Percentiles rank a stretch among this genome's conserved stretches.
Evolutionary conservation across 2,888 invertebrate genomes (phyloP).

Genomic region (Ephialtes manifestator): DNA sequence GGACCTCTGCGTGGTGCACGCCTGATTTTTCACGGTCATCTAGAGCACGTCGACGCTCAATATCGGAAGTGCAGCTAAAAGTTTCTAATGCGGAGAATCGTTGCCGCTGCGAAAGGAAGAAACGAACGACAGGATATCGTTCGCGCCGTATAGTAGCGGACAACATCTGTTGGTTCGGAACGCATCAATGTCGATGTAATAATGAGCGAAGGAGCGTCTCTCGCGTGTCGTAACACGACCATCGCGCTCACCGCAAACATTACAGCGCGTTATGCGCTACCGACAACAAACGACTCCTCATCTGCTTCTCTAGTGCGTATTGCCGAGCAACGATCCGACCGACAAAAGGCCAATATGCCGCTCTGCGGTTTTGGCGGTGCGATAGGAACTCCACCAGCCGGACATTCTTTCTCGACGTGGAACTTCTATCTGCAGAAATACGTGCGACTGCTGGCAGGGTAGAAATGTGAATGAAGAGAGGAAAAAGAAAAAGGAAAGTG

Average conservation of each 20-base stretch:
- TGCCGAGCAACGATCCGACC: slow-evolving; percentile 69
- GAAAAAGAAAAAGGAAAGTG: slow-evolving; percentile 18
- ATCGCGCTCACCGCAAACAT: slow-evolving; percentile 38
- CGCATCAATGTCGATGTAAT: slow-evolving; percentile 28
- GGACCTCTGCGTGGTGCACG: neutral
- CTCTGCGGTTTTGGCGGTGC: slow-evolving; percentile 82
- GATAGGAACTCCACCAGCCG: slow-evolving; percentile 62
- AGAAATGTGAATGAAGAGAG: slow-evolving; percentile 21
- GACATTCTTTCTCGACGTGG: slow-evolving; percentile 25
- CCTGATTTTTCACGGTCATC: slow-evolving; percentile 48
- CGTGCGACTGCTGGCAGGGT: slow-evolving; percentile 2
- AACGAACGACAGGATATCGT: slow-evolving; percentile 1
- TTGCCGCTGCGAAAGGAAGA: neutral
- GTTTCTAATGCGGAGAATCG: neutral
- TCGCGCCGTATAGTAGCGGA: slow-evolving; percentile 9
- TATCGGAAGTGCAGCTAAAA: neutral
- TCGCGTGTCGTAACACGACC: slow-evolving; percentile 36
- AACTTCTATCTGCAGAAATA: neutral
- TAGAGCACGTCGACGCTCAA: neutral
- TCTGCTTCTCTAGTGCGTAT: neutral
- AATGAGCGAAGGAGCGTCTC: slow-evolving; percentile 5
- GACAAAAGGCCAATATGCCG: slow-evolving; percentile 82
- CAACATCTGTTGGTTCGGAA: slow-evolving; percentile 50
- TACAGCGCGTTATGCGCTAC: neutral
- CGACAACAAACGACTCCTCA: slow-evolving; percentile 41